Evolutionary conservation across 1,140 invertebrate genomes (phyloP).

Genomic region (Plodia interpunctella): DNA sequence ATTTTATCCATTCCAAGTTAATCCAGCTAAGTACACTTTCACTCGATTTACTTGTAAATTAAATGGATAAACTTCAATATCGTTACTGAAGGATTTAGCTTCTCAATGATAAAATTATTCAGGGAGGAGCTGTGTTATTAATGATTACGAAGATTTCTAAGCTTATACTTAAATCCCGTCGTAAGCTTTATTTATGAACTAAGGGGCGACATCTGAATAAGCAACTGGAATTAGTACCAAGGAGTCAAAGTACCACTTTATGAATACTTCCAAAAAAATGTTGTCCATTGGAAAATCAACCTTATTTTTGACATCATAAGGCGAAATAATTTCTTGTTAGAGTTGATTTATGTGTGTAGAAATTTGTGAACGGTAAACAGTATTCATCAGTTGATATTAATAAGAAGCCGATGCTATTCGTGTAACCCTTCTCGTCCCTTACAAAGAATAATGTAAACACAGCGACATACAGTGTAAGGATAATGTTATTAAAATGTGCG

Average conservation of each 20-base stretch:
- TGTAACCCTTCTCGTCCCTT: constrained; percentile 17
- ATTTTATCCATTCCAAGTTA: background rate
- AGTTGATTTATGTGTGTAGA: too few relatives aligned
- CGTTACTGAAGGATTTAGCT: background rate
- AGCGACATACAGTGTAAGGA: background rate
- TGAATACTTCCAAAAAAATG: constrained; percentile 7
- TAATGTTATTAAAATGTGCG: constrained; percentile 4
- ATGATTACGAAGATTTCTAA: constrained; percentile 17
- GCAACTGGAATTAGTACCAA: constrained; percentile 39
- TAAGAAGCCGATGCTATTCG: constrained; percentile 26
- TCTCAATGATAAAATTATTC: constrained; percentile 9
- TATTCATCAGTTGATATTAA: constrained; percentile 35
- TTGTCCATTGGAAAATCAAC: constrained; percentile 9
- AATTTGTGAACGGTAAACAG: constrained; percentile 21
- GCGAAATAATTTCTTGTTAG: background rate
- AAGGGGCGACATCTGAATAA: constrained; percentile 47
- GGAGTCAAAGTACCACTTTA: constrained; percentile 22
- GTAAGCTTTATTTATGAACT: constrained; percentile 49
- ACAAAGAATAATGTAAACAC: constrained; percentile 15
- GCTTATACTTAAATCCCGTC: constrained; percentile 30
- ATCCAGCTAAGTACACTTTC: background rate
- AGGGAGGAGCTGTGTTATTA: background rate
- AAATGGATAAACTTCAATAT: background rate
- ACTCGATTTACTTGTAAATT: background rate
- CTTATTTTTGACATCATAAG: constrained; percentile 7